Conservation (phyloP, 2,888 invertebrate genomes). For the Drosophila lutescens region DNA sequence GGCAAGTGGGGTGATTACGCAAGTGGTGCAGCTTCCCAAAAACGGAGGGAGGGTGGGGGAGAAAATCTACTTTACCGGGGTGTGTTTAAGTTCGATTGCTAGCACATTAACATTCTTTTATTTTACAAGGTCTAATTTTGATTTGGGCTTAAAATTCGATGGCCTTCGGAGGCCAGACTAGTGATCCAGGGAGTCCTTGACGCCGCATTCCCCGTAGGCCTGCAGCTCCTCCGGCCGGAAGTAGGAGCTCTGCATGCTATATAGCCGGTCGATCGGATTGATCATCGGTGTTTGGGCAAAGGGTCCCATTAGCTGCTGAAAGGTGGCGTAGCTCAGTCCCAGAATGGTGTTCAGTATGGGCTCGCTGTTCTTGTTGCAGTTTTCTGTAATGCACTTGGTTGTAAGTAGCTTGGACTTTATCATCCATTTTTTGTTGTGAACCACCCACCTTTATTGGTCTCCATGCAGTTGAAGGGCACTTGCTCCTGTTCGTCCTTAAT, state of each 20-base stretch:
- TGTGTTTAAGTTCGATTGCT: slow-evolving; percentile 40
- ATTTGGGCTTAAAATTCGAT: slow-evolving; percentile 73
- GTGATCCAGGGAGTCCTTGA: slow-evolving; percentile 78
- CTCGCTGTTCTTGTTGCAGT: slow-evolving; percentile 84
- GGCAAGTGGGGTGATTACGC: slow-evolving; percentile 42
- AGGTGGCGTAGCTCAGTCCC: slow-evolving; percentile 84
- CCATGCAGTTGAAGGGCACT: slow-evolving; percentile 81
- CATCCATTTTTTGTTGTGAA: background rate
- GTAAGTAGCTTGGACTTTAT: no score
- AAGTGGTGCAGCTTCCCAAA: slow-evolving; percentile 42
- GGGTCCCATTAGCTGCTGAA: slow-evolving; percentile 84
- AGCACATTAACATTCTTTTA: slow-evolving; percentile 70
- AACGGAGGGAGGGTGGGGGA: background rate
- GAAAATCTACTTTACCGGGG: slow-evolving; percentile 10
- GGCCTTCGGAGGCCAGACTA: slow-evolving; percentile 34
- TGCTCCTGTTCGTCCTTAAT: slow-evolving; percentile 84
- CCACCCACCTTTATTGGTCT: slow-evolving; percentile 82
- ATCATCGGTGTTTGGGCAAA: slow-evolving; percentile 84
- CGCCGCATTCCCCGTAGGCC: slow-evolving; percentile 79
- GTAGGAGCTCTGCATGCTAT: slow-evolving; percentile 88
- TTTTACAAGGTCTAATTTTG: slow-evolving; percentile 82
- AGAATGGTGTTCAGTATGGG: slow-evolving; percentile 84
- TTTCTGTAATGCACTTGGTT: slow-evolving; percentile 65
- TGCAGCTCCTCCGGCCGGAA: slow-evolving; percentile 86
- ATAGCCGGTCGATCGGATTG: slow-evolving; percentile 87